These are phyloP conservation scores for Rhinogobius similis DNA, from an alignment of 2,113 vertebrate species.

Conservation along the genomic window DNA sequence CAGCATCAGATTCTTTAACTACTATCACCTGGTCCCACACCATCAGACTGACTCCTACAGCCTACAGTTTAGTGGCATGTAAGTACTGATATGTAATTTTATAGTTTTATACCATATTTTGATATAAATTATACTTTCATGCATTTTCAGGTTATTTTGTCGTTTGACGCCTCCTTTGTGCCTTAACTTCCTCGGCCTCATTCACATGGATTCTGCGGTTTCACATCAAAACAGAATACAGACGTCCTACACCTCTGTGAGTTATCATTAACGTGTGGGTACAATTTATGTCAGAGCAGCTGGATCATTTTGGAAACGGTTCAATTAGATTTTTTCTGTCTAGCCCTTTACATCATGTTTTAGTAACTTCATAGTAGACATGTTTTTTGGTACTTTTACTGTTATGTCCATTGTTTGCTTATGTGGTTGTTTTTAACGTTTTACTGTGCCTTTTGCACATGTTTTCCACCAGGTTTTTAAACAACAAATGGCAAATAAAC, in stretches of 20 bases:
- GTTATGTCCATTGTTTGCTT: no score
- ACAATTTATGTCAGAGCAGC: no score
- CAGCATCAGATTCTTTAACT: constrained; percentile 92
- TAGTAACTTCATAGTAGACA: no score
- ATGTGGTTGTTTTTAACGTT: no score
- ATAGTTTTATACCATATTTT: not conserved
- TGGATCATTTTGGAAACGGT: no score
- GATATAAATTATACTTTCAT: no score
- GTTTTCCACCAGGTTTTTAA: no score
- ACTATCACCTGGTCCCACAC: constrained; percentile 91
- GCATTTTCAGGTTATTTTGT: constrained; percentile 87
- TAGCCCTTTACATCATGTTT: no score
- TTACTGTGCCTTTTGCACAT: no score
- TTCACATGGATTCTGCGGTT: constrained; percentile 93
- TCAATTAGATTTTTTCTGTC: no score
- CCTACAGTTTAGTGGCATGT: constrained; percentile 97
- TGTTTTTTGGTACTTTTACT: no score
- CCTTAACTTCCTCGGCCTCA: constrained; percentile 94
- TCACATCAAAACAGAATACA: constrained; percentile 84
- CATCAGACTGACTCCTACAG: constrained; percentile 97
- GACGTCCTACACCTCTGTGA: constrained; percentile 92
- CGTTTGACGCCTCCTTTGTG: constrained; percentile 93
- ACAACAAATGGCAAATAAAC: no score
- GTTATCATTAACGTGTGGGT: constrained; percentile 45
- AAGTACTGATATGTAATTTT: constrained; percentile 54